Percentiles rank a stretch among this genome's conserved stretches.
Evolutionary conservation across 92 coral and sea anemone species (phyloP).

Genomic region (Phenganax marumi): DNA sequence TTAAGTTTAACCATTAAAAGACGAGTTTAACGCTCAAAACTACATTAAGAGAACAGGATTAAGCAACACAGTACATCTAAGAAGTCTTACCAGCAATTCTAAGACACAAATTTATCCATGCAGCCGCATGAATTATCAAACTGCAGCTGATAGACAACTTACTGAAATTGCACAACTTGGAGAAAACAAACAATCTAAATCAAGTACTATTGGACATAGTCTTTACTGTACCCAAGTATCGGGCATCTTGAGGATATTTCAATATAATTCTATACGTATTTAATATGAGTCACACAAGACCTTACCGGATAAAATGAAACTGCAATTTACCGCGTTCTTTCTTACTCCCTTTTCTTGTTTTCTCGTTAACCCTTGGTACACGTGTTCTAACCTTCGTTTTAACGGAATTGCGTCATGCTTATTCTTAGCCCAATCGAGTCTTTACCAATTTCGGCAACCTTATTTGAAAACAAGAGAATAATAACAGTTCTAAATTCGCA

Average conservation of each 20-base stretch:
- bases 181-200: too few species aligned
- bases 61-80: too few species aligned
- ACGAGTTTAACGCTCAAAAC: too few species aligned
- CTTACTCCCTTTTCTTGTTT: neutral
- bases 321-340: neutral
- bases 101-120: too few species aligned
- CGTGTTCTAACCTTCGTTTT: neutral
- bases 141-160: too few species aligned
- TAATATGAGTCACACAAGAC: neutral
- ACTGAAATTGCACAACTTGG: too few species aligned
- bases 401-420: conserved; percentile 95
- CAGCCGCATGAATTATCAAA: too few species aligned
- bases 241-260: neutral
- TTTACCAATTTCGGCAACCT: conserved; percentile 98
- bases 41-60: too few species aligned
- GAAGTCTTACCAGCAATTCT: too few species aligned
- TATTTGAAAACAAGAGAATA: neutral
- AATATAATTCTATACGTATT: neutral
- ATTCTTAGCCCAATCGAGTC: conserved; percentile 89
- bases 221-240: neutral
- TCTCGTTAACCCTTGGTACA: neutral
- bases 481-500: neutral
- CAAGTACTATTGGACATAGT: too few species aligned
- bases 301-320: neutral
- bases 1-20: too few species aligned